Percentiles rank a stretch among this genome's conserved stretches.
phyloP scores from a whole-genome alignment of 2,113 vertebrate genomes.

The Hippocampus zosterae region DNA sequence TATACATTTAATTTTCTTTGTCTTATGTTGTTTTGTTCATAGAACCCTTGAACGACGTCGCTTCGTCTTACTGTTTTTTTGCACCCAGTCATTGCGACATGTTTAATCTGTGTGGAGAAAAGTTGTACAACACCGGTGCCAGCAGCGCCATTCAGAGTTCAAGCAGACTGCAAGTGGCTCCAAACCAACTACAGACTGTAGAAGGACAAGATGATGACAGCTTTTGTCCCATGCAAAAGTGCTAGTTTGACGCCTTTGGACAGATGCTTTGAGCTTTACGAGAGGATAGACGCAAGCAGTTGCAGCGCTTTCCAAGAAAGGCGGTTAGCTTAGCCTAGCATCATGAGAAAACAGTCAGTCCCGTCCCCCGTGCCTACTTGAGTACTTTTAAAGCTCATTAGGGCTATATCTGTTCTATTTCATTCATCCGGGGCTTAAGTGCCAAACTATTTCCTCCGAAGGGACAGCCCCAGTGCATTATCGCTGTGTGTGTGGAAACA shows the following conservation, averaged over 20 bases:
- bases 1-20: too few species aligned
- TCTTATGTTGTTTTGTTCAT: too few species aligned
- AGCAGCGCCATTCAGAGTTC: background rate
- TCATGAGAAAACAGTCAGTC: background rate
- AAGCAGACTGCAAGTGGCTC: background rate
- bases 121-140: background rate
- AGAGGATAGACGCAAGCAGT: background rate
- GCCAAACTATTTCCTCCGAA: background rate
- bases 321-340: background rate
- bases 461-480: background rate
- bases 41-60: background rate
- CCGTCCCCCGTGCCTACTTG: too few species aligned
- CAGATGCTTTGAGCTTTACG: background rate
- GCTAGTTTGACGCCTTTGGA: constrained; percentile 2
- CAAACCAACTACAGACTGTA: background rate
- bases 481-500: background rate
- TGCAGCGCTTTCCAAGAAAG: background rate
- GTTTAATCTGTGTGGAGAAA: background rate
- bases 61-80: background rate
- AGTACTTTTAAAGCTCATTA: constrained; percentile 4
- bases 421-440: background rate
- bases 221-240: background rate
- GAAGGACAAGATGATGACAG: background rate
- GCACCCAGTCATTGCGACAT: background rate
- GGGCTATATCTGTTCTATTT: background rate